Percentiles rank a stretch among this genome's conserved stretches.
phyloP scores from a whole-genome alignment of 1,140 invertebrate species.

The Calephelis virginiensis region DNA sequence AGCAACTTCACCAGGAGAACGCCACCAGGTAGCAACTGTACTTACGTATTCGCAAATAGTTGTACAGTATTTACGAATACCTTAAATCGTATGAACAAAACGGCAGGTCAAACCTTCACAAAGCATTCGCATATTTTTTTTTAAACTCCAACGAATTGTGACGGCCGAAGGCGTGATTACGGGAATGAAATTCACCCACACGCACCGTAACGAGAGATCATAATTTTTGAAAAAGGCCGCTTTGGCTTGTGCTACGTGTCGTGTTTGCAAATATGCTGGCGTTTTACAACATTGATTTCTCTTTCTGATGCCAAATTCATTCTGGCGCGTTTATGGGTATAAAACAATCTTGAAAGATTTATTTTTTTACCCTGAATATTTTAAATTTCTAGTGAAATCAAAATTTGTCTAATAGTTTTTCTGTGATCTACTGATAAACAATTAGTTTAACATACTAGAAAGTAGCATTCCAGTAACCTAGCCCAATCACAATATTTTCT shows the following conservation, averaged over 20 bases:
- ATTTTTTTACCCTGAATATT: constrained; percentile 12
- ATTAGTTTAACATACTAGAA: too few species aligned
- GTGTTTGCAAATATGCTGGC: constrained; percentile 39
- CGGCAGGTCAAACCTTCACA: not conserved
- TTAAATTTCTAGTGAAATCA: not conserved
- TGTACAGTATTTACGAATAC: too few species aligned
- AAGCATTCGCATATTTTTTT: constrained; percentile 35
- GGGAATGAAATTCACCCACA: constrained; percentile 50
- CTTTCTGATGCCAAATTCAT: constrained; percentile 25
- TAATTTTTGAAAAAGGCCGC: constrained; percentile 59
- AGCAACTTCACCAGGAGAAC: too few species aligned
- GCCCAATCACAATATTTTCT: too few species aligned
- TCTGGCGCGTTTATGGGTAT: constrained; percentile 21
- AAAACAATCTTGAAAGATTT: constrained; percentile 9
- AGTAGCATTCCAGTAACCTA: too few species aligned
- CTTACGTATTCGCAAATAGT: too few species aligned
- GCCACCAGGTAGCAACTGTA: too few species aligned
- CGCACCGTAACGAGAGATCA: constrained; percentile 51
- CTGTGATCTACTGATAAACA: too few species aligned
- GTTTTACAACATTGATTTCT: constrained; percentile 28
- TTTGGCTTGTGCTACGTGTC: constrained; percentile 42
- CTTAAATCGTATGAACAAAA: not conserved
- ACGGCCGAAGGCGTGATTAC: constrained; percentile 42
- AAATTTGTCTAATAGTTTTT: too few species aligned
- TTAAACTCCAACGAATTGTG: constrained; percentile 54